Evolutionary conservation across 1,140 invertebrate species (phyloP).

Genomic region (Coptotermes formosanus): DNA sequence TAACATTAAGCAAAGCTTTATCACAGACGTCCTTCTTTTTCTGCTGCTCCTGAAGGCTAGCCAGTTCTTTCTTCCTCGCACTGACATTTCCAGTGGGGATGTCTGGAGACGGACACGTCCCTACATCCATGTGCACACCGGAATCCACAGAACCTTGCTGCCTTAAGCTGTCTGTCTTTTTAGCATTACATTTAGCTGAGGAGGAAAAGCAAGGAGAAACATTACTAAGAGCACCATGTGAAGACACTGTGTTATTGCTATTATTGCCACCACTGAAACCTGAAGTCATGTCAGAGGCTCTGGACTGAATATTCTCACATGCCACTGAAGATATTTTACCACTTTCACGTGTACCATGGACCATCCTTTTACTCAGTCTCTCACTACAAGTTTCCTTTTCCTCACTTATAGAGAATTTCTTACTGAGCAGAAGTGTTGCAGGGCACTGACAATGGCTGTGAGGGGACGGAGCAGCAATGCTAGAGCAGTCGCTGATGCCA

Average conservation of each 20-base stretch:
- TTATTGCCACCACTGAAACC: too few species aligned
- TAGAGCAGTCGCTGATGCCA: conserved; percentile 60
- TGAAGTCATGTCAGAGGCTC: too few species aligned
- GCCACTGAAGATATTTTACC: too few species aligned
- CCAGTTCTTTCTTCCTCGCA: not conserved
- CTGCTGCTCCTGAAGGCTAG: not conserved
- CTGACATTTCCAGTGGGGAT: not conserved
- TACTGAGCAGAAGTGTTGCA: conserved; percentile 42
- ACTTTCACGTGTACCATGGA: too few species aligned
- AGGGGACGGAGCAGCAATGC: conserved; percentile 29
- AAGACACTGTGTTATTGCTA: not conserved
- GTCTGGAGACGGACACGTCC: not conserved
- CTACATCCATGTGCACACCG: conserved; percentile 20
- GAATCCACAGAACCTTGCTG: conserved; percentile 34
- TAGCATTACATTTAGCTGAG: conserved; percentile 25
- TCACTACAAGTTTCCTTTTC: conserved; percentile 40
- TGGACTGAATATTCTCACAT: too few species aligned
- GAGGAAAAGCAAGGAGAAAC: conserved; percentile 23
- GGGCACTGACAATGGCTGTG: conserved; percentile 36
- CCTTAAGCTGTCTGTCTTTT: conserved; percentile 32
- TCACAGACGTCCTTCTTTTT: not conserved
- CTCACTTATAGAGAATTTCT: conserved; percentile 47
- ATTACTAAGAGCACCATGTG: not conserved
- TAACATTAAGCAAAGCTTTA: not conserved
- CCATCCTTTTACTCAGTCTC: not conserved